Percentiles rank a stretch among this genome's conserved stretches.
These are phyloP conservation scores for Latrodectus elegans DNA, from an alignment of 2,888 invertebrate species.

Conservation along the genomic window DNA sequence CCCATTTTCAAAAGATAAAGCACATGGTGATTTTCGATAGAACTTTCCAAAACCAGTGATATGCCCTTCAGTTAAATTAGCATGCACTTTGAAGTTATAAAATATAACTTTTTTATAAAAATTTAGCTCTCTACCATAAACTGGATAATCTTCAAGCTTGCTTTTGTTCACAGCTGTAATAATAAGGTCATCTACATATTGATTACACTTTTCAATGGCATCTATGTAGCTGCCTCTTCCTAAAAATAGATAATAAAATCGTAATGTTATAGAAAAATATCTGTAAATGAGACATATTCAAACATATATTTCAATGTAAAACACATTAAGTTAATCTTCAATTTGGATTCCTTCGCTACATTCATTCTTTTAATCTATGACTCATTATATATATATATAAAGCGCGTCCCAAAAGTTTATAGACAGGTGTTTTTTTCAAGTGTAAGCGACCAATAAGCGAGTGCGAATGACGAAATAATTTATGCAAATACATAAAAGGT, in stretches of 20 bases:
- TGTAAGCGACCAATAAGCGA: too few relatives aligned
- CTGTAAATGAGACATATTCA: too few relatives aligned
- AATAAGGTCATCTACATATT: background rate
- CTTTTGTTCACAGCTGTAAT: background rate
- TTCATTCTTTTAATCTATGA: too few relatives aligned
- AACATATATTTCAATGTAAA: too few relatives aligned
- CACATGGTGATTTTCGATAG: background rate
- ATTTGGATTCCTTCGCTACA: too few relatives aligned
- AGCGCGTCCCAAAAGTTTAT: too few relatives aligned
- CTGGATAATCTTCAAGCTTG: background rate
- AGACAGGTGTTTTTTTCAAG: too few relatives aligned
- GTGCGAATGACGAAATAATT: too few relatives aligned
- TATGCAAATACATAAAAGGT: too few relatives aligned
- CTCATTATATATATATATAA: too few relatives aligned
- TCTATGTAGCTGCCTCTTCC: background rate
- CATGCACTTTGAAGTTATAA: background rate
- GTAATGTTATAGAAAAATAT: too few relatives aligned
- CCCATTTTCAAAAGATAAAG: background rate
- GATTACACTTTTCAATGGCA: background rate
- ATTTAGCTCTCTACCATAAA: background rate
- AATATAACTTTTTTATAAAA: background rate
- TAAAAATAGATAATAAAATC: background rate
- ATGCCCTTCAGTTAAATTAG: background rate
- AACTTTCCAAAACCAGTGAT: constrained; percentile 16
- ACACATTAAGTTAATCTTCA: too few relatives aligned